Evolutionary conservation across 1,140 invertebrate species (phyloP).

Genomic region (Scaptomyza pallida): DNA sequence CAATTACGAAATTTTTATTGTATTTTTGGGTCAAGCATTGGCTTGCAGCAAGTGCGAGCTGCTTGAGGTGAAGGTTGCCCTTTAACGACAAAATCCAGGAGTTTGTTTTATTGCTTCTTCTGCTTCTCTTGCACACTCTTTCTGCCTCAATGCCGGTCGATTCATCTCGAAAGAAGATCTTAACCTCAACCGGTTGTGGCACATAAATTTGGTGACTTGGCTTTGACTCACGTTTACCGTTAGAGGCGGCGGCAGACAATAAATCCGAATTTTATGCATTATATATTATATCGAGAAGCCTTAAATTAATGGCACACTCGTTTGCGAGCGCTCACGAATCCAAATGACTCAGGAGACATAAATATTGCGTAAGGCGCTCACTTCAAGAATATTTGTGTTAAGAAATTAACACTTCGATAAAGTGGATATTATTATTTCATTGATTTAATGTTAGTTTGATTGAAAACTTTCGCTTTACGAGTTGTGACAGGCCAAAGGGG

Average conservation of each 20-base stretch:
- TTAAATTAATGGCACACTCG: conserved; percentile 34
- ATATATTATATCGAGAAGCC: conserved; percentile 43
- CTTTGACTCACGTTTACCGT: conserved; percentile 72
- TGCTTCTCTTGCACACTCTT: conserved; percentile 2
- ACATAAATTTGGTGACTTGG: conserved; percentile 58
- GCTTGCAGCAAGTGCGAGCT: conserved; percentile 32
- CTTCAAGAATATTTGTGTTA: background rate
- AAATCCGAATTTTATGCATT: conserved; percentile 60
- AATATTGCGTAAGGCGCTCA: background rate
- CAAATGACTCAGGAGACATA: conserved; percentile 27
- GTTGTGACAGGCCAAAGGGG: background rate
- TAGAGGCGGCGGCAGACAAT: conserved; percentile 51
- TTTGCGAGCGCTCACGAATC: conserved; percentile 1
- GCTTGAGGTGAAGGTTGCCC: conserved; percentile 56
- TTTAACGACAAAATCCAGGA: conserved; percentile 46
- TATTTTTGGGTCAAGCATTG: conserved; percentile 34
- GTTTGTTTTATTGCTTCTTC: conserved; percentile 23
- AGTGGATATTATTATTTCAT: too few species aligned
- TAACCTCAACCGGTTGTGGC: conserved; percentile 53
- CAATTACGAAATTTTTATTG: conserved; percentile 66
- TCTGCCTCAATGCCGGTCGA: conserved; percentile 21
- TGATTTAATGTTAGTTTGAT: background rate
- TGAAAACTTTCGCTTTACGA: background rate
- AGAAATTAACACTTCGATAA: background rate
- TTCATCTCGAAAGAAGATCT: conserved; percentile 42